Evolutionary conservation across 2,113 vertebrate species (phyloP).

Genomic region (Melozone crissalis): DNA sequence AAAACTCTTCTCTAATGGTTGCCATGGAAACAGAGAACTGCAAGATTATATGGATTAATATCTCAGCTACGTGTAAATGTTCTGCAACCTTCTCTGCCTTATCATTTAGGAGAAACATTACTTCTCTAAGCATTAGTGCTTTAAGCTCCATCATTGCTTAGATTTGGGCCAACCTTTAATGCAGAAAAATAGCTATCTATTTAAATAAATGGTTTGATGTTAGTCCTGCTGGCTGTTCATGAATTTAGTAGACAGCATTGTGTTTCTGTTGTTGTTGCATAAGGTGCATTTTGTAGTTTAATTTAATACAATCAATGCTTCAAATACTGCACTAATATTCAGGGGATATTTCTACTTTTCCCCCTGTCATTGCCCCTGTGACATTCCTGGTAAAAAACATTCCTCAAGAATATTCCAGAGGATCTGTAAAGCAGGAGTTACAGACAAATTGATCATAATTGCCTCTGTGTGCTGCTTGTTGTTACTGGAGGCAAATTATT

Average conservation of each 20-base stretch:
- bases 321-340: neutral
- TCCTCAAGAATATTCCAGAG: neutral
- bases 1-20: constrained; percentile 27
- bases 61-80: neutral
- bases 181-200: neutral
- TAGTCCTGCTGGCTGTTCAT: neutral
- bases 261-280: neutral
- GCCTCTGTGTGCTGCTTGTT: neutral
- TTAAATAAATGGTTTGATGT: neutral
- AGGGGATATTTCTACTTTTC: neutral
- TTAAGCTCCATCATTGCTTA: neutral
- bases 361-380: neutral
- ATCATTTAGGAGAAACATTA: neutral
- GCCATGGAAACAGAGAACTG: constrained; percentile 20
- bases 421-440: neutral
- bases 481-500: neutral
- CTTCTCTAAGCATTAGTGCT: neutral
- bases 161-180: neutral
- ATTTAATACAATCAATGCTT: neutral
- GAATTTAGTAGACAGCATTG: neutral
- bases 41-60: constrained; percentile 2
- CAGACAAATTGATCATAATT: neutral
- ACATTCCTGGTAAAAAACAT: neutral
- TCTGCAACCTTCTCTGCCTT: neutral
- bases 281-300: neutral